Base-by-base conservation (phyloP, 1,140 invertebrate species). In the Scylla paramamosain region DNA sequence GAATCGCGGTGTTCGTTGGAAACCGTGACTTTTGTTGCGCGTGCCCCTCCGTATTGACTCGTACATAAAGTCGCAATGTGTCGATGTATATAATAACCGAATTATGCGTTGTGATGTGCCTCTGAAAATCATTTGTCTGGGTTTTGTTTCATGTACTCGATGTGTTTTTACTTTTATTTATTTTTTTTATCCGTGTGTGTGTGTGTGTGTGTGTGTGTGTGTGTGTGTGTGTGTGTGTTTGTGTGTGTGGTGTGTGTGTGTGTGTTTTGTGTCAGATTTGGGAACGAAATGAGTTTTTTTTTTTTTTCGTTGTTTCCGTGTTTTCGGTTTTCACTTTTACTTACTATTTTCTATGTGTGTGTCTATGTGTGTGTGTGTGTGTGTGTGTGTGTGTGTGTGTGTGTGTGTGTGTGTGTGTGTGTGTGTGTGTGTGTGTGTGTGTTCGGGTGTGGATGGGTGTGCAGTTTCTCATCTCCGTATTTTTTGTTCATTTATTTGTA, bases 201-300 rank as follows among this genome's bases (percentile, higher is more conserved):
- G 67, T 77, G 67, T n/a, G 87, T 89, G 87, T 89, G 87, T 89
- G 87, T 89, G 87, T 89, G 87, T 89, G 87, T 89, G 87, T 89
- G 87, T 89, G 87, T 89, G 87, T 89, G 87, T 39, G 87, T 89
- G 87, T 39, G 87, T 89, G 87, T 39, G 87, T 89, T 32, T 39
- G 87, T 89, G 87, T 89, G 87, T 89, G 87, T 31, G 87, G 87
- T 88, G 87, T 87, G 86, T 39, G 86, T 39, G 86, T 87, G 86
- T 29, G 86, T 14, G 39, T 16, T 4, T 6, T 67, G 59, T 67
- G 12, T 77, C 52, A 20, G 10, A 20, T 59, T 59, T 59, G 16
- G 10, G 52, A 20, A 59, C 16, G 52, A 59, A 59, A 59, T 59
- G 52, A 4, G 52, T 59, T 59, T 59, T 2, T 59, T 59, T 59